Conservation (phyloP, 2,888 invertebrate genomes). For the Plebejus melissa region DNA sequence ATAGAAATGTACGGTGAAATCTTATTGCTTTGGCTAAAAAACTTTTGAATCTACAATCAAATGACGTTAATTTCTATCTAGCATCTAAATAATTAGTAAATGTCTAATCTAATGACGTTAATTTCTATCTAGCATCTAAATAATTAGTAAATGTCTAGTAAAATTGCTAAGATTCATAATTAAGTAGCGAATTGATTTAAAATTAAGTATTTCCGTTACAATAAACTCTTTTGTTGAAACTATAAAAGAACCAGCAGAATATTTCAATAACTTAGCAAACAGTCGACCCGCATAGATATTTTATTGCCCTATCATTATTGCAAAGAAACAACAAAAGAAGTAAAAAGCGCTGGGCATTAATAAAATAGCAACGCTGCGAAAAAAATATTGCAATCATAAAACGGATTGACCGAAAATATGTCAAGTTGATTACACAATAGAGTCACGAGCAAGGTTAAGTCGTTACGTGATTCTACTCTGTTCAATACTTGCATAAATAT, state of each 20-base stretch:
- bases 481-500: slow-evolving; percentile 23
- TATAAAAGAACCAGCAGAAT: background rate
- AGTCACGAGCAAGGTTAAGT: slow-evolving; percentile 50
- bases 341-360: slow-evolving; percentile 14
- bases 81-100: background rate
- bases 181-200: no score
- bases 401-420: slow-evolving; percentile 41
- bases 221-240: background rate
- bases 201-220: background rate
- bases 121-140: no score
- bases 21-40: background rate
- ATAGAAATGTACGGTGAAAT: background rate
- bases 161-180: background rate
- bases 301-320: slow-evolving; percentile 17
- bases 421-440: slow-evolving; percentile 41
- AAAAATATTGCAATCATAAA: slow-evolving; percentile 35
- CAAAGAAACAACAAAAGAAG: slow-evolving; percentile 15
- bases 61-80: no score
- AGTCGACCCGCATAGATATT: slow-evolving; percentile 16
- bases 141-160: background rate
- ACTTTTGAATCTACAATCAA: background rate
- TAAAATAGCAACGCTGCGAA: slow-evolving; percentile 29
- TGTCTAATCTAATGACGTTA: background rate
- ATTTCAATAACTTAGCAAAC: background rate
- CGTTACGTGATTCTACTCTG: slow-evolving; percentile 50